Conservation (phyloP, 2,888 invertebrate genomes). For the Agapostemon virescens region DNA sequence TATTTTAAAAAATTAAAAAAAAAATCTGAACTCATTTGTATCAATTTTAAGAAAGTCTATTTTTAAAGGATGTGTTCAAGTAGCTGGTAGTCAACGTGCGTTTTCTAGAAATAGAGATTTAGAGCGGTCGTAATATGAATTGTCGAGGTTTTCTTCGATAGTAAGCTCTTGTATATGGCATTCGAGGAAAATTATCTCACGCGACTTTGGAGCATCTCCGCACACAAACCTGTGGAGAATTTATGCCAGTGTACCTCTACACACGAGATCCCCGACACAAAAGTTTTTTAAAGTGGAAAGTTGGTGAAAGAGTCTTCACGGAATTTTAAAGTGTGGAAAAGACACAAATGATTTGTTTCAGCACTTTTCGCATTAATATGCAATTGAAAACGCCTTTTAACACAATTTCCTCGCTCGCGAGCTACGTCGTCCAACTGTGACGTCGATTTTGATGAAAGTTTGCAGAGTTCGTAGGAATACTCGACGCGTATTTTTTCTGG, state of each 20-base stretch:
- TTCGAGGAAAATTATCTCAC: not conserved
- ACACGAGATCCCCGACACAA: not conserved
- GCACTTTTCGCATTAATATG: conserved; percentile 4
- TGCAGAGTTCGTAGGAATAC: not conserved
- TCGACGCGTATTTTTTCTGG: not conserved
- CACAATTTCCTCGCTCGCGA: not conserved
- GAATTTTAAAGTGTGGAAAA: not conserved
- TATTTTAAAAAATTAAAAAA: no score
- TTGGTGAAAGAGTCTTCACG: not conserved
- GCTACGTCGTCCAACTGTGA: not conserved
- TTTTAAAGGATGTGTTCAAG: no score
- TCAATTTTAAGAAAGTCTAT: no score
- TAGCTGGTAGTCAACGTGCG: not conserved
- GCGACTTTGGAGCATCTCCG: not conserved
- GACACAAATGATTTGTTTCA: conserved; percentile 1
- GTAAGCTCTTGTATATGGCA: not conserved
- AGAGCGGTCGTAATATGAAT: not conserved
- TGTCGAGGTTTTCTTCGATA: no score
- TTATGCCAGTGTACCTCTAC: not conserved
- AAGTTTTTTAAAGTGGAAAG: conserved; percentile 4
- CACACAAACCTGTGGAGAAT: not conserved
- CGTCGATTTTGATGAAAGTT: conserved; percentile 3
- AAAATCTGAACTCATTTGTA: no score
- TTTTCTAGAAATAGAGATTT: not conserved
- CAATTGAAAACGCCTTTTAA: not conserved